Percentiles rank a stretch among this genome's conserved stretches.
Evolutionary conservation across 2,797 vertebrate species (phyloP).

Genomic region (Coendou prehensilis): DNA sequence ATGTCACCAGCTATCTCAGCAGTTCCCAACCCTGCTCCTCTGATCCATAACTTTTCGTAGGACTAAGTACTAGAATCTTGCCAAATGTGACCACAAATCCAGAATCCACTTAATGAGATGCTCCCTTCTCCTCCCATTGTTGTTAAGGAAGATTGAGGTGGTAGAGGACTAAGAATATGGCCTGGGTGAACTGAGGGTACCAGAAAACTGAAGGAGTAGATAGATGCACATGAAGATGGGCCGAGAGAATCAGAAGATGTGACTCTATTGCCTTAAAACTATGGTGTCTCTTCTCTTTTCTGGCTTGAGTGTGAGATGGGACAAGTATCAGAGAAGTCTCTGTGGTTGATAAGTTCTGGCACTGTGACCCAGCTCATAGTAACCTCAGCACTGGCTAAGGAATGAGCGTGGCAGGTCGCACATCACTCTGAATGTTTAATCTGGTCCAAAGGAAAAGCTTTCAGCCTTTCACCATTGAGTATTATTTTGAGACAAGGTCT

Average conservation of each 20-base stretch:
- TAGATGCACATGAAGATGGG: neutral
- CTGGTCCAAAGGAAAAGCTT: neutral
- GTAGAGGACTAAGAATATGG: neutral
- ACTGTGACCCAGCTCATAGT: neutral
- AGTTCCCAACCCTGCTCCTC: neutral
- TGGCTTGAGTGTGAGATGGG: neutral
- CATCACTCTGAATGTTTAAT: neutral
- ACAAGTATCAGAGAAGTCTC: neutral
- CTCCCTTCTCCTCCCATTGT: neutral
- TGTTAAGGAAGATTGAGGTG: neutral
- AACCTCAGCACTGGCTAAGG: neutral
- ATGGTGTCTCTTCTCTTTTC: neutral
- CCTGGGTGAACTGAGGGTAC: neutral
- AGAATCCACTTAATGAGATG: neutral
- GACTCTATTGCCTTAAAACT: neutral
- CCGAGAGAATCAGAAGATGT: neutral
- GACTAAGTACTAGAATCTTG: neutral
- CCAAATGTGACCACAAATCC: neutral
- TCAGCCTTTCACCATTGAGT: neutral
- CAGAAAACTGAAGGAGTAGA: neutral
- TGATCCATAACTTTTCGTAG: neutral
- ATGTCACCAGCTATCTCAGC: neutral
- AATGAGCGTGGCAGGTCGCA: neutral
- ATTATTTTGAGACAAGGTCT: neutral
- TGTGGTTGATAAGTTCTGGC: neutral